These are phyloP conservation scores for Labroides dimidiatus DNA, from an alignment of 2,797 vertebrate species.

Conservation along the genomic window DNA sequence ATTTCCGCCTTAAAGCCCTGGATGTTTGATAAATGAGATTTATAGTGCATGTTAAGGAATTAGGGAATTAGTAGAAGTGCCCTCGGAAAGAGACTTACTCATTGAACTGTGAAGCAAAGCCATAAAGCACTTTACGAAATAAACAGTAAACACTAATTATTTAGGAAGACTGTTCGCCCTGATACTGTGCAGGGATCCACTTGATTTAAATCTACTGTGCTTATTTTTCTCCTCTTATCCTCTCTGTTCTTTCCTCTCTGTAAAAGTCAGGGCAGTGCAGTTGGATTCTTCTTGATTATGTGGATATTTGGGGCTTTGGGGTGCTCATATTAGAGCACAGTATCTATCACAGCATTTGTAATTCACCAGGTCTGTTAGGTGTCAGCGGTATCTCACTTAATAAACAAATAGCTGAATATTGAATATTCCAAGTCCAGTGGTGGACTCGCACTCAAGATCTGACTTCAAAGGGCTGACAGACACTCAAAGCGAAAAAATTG, in stretches of 20 bases:
- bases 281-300: not conserved
- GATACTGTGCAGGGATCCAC: slow-evolving; percentile 23
- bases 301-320: not conserved
- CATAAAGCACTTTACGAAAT: slow-evolving; percentile 51
- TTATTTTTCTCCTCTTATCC: slow-evolving; percentile 11
- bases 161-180: slow-evolving; percentile 23
- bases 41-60: slow-evolving; percentile 48
- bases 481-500: not conserved
- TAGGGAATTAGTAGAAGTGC: slow-evolving; percentile 42
- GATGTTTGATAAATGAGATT: slow-evolving; percentile 46
- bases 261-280: not conserved
- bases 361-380: slow-evolving; percentile 1
- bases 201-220: slow-evolving; percentile 37
- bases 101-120: slow-evolving; percentile 45
- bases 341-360: not conserved
- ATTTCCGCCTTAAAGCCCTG: slow-evolving; percentile 13
- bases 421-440: not conserved
- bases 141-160: slow-evolving; percentile 55
- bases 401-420: not conserved
- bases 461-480: not conserved
- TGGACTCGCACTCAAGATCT: not conserved
- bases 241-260: not conserved
- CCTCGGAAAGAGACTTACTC: slow-evolving; percentile 17
- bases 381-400: not conserved
- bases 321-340: slow-evolving; percentile 10